A percentile compares a stretch with the other conserved stretches of the same genome.
Conservation (phyloP, 1,140 invertebrate genomes). For the Trichonephila clavipes region DNA sequence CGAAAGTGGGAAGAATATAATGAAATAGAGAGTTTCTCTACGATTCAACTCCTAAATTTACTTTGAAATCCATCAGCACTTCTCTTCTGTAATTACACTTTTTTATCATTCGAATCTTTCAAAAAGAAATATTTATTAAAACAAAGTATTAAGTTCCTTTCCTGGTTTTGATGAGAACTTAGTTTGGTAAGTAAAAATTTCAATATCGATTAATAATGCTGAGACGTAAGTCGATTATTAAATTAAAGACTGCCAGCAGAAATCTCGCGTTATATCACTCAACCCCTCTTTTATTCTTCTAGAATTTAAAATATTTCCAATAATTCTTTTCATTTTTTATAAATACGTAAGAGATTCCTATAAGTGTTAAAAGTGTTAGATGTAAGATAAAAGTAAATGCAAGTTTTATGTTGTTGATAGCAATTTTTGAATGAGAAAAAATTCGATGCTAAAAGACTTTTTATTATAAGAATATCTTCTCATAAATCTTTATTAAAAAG, state of each 20-base stretch:
- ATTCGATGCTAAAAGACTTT: no score
- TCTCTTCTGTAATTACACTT: neutral
- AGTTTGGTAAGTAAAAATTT: neutral
- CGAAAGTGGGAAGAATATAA: no score
- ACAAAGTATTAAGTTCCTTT: neutral
- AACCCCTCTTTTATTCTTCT: neutral
- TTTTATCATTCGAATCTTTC: neutral
- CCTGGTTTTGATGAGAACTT: neutral
- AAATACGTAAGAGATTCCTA: neutral
- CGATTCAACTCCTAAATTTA: no score
- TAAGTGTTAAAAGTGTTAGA: neutral
- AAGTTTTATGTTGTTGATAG: neutral
- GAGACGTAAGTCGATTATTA: neutral
- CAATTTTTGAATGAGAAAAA: neutral
- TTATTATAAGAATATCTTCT: neutral
- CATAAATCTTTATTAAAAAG: neutral
- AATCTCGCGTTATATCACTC: neutral
- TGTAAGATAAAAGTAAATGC: neutral
- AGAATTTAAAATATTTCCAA: neutral
- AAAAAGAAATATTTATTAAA: neutral
- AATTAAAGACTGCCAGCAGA: neutral
- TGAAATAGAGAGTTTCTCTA: no score
- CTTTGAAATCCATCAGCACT: neutral
- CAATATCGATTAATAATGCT: neutral
- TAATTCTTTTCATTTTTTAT: neutral